These are phyloP conservation scores for Zosterops borbonicus DNA, from an alignment of 2,113 vertebrate genomes.

Conservation along the genomic window DNA sequence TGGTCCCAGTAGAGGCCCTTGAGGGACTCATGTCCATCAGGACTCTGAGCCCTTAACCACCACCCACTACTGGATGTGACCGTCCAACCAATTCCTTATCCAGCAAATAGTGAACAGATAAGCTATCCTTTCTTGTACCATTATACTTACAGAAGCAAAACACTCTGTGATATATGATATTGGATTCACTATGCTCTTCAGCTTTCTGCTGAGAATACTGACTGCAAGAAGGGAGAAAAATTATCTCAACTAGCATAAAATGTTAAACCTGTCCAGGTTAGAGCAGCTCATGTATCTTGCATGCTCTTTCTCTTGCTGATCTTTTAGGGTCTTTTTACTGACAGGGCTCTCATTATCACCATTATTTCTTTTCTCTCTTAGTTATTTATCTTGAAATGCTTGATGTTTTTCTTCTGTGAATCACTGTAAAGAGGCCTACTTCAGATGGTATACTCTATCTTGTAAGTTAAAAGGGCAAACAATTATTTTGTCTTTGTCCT, in stretches of 20 bases:
- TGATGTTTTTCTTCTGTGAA: neutral
- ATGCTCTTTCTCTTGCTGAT: neutral
- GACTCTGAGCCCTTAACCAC: neutral
- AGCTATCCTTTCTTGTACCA: neutral
- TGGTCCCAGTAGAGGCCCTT: neutral
- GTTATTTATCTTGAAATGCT: neutral
- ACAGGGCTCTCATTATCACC: neutral
- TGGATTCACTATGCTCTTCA: neutral
- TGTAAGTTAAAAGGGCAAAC: slow-evolving; percentile 36
- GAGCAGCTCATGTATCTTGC: neutral
- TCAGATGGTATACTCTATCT: neutral
- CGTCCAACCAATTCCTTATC: neutral
- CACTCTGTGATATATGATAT: neutral
- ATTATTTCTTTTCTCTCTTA: neutral
- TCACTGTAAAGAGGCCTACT: neutral
- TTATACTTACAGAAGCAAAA: neutral
- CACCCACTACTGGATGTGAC: neutral
- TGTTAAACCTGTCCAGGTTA: neutral
- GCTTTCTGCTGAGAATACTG: neutral
- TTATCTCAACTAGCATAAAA: neutral
- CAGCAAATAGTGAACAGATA: neutral
- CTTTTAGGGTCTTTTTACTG: neutral
- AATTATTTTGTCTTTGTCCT: slow-evolving; percentile 9
- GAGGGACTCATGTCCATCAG: neutral
- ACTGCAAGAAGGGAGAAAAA: neutral